Evolutionary conservation across 2,888 invertebrate species (phyloP), one percentile per base, ranked within the genome.

Genomic region (Drosophila buzzatii): DNA sequence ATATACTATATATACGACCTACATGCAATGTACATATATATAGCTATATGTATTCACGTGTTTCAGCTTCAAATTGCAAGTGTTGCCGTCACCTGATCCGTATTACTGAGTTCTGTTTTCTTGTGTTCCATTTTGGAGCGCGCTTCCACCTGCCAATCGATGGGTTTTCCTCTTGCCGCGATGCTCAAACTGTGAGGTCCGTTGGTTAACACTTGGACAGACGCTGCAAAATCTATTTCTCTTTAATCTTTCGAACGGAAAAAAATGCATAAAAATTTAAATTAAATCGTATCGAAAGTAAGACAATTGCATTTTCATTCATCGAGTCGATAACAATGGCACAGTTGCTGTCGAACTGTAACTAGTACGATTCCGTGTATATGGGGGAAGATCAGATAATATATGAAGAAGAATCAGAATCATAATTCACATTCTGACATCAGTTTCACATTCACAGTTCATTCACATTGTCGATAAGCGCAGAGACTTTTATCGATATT

Each of bases 181-280:
- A 18, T 39, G 2, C 6, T 10, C 39, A 14, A 35, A 16, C 45
- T 42, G 41, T 41, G 27, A 10, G 51, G 44, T 16, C 49, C 37
- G 18, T 72, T 66, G 74, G 47, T 39, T 39, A 39, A 51, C 62
- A 59, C 20, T 3, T 51, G 49, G 35, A 37, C 23, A 20, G 12
- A 27, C 37, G 55, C 56, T 70, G 45, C n/a, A 18, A 63, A 75
- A 73, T 59, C 27, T 7, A 55, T 49, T 1, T 20, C 37, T 41
- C 60, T 56, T 56, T 51, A n/a, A 16, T 20, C 51, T 37, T 61
- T 27, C 27, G 18, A 52, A 10, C 16, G 12, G 7, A 31, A 12
- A 20, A 12, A 37, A 7, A 20, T 7, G 0, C 5, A 9, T 33
- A 33, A 8, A 44, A 39, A n/a, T 14, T 27, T 7, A 16, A 52